Evolutionary conservation across 1,140 invertebrate genomes (phyloP), one percentile per base, ranked within the genome.

Genomic region (Zaprionus ornatus): DNA sequence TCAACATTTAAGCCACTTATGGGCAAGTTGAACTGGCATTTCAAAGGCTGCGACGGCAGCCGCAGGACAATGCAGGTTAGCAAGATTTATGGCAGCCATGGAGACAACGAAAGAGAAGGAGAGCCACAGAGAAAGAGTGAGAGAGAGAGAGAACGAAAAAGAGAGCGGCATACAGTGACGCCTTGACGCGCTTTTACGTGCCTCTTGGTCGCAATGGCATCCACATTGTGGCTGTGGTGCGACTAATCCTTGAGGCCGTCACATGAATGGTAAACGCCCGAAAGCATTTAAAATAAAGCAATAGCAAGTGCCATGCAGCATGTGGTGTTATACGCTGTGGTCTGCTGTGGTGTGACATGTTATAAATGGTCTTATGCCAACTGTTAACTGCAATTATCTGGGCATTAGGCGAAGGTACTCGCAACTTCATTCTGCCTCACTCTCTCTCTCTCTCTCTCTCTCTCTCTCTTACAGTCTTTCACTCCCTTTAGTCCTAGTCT

Each of bases 1-100:
- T 87, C 84, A 87, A 87, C 84, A 87, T 87, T 87, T 87, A 87
- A 88, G 84, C 84, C 84, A 87, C 85, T 87, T 87, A 88, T 80
- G 77, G 84, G 67, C 84, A 84, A 87, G 80, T 84, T 80, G 80
- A 88, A 87, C 83, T 87, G 83, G 80, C 83, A 87, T 87, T 87
- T 87, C 83, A 88, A 88, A 87, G 80, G 84, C 80, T 75, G 82
- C 82, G 70, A 63, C 62, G 74, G 50, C 54, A 65, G 57, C 75
- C 59, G 80, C 77, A 88, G 84, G 80, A 87, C 84, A 87, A 88
- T 87, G 84, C 84, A 74, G 80, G 70, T 71, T 69, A 79, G 45
- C 62, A 79, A 84, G 80, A 88, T 87, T 87, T 87, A 87, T 87
- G 77, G 77, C 63, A 75, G 78, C 67, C 82, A 73, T 57, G 32